A percentile compares a stretch with the other conserved stretches of the same genome.
Evolutionary conservation across 2,888 invertebrate species (phyloP).

Genomic region (Podabrus alpinus): DNA sequence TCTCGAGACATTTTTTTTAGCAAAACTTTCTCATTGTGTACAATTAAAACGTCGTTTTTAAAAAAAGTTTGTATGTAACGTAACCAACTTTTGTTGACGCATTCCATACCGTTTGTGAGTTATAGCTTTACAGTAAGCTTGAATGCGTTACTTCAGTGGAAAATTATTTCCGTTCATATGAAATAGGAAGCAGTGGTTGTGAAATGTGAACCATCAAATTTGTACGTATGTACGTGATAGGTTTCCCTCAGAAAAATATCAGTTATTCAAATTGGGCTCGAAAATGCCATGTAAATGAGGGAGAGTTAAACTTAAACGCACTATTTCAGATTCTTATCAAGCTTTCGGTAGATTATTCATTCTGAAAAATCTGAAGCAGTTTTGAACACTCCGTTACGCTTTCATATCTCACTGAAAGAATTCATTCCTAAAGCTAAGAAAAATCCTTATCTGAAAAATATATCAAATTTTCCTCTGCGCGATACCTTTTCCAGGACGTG

Average conservation of each 20-base stretch:
- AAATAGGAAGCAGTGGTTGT: neutral
- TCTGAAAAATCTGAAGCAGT: neutral
- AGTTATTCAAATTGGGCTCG: neutral
- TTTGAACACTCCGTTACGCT: neutral
- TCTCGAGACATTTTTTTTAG: neutral
- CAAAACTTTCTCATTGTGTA: neutral
- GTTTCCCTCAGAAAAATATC: neutral
- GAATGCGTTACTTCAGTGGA: neutral
- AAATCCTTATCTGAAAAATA: neutral
- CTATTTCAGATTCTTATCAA: neutral
- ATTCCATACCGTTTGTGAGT: neutral
- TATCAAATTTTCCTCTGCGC: neutral
- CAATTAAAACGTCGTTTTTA: neutral
- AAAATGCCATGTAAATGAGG: neutral
- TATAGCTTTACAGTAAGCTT: neutral
- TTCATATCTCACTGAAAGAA: neutral
- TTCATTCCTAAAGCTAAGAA: neutral
- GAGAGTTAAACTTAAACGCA: neutral
- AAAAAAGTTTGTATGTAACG: neutral
- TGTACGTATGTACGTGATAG: conserved; percentile 1
- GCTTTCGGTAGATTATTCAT: neutral
- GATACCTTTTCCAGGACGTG: neutral
- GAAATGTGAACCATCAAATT: neutral
- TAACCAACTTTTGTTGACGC: neutral
- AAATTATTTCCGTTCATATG: neutral